Evolutionary conservation across 2,113 vertebrate genomes (phyloP).

Genomic region (human): GRCh38 chr5:44905501-44906000

Average conservation of each 20-base stretch:
- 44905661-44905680: not conserved
- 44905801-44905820: not conserved
- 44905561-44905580: not conserved
- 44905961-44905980: not conserved
- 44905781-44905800: not conserved
- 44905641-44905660: not conserved
- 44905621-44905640: not conserved
- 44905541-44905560: not conserved
- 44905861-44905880: not conserved
- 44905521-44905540: not conserved
- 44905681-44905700: not conserved
- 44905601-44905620: not conserved
- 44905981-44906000: not conserved
- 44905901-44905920: not conserved
- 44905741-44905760: not conserved
- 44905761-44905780: not conserved
- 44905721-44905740: constrained; percentile 28
- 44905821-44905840: not conserved
- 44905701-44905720: not conserved
- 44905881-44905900: not conserved
- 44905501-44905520: not conserved
- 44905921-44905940: not conserved
- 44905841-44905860: not conserved
- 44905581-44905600: not conserved
- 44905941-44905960: not conserved